A percentile compares a stretch with the other conserved stretches of the same genome.
These are phyloP conservation scores for Tenebrio molitor DNA, from an alignment of 1,140 invertebrate species.

Conservation along the genomic window DNA sequence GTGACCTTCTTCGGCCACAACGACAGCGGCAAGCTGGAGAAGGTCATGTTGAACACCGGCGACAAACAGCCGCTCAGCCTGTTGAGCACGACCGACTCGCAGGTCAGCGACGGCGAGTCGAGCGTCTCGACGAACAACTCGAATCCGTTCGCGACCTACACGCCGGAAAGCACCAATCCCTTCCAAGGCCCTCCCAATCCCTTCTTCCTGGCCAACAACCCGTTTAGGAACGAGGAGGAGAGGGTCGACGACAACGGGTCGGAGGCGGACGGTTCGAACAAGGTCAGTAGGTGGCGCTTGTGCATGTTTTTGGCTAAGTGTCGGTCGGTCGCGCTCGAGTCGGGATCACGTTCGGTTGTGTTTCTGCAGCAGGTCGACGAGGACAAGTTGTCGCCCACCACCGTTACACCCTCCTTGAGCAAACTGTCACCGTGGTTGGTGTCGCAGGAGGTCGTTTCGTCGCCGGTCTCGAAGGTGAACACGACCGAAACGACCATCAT, in stretches of 20 bases:
- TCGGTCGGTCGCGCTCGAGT: constrained; percentile 66
- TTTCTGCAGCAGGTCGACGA: constrained; percentile 36
- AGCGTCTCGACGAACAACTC: constrained; percentile 54
- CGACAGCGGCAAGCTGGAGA: constrained; percentile 68
- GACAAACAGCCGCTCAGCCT: constrained; percentile 58
- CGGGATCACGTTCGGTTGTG: constrained; percentile 57
- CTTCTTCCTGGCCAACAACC: constrained; percentile 70
- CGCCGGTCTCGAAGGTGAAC: constrained; percentile 73
- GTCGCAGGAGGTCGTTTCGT: constrained; percentile 73
- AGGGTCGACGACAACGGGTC: constrained; percentile 49
- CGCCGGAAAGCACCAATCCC: constrained; percentile 68
- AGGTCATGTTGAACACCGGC: constrained; percentile 56
- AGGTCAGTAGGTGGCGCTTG: constrained; percentile 55
- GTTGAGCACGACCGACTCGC: constrained; percentile 49
- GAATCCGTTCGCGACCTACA: constrained; percentile 66
- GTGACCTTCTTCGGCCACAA: constrained; percentile 71
- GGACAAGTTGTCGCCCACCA: constrained; percentile 51
- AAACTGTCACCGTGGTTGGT: constrained; percentile 84
- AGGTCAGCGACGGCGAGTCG: constrained; percentile 41
- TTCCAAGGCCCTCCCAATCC: constrained; percentile 71
- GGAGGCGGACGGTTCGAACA: constrained; percentile 56
- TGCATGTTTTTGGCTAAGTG: constrained; percentile 51
- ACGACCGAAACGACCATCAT: constrained; percentile 79
- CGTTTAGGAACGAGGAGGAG: constrained; percentile 55
- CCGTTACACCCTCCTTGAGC: constrained; percentile 68